Evolutionary conservation across 2,888 invertebrate genomes (phyloP).

Genomic region (Anthophora plumipes): DNA sequence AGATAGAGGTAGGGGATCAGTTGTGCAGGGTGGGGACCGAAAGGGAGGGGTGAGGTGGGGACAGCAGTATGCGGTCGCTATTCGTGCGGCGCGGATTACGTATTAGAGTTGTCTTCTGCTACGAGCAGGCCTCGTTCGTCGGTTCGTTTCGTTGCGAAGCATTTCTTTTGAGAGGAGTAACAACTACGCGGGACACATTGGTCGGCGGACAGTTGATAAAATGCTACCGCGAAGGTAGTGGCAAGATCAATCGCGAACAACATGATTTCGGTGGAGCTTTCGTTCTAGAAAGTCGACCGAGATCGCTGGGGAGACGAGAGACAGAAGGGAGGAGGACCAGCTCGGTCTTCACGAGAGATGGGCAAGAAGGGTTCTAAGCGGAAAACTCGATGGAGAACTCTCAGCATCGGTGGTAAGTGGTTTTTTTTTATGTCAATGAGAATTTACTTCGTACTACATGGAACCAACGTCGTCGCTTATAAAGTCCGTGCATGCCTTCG

Average conservation of each 20-base stretch:
- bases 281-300: slow-evolving; percentile 59
- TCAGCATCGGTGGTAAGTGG: slow-evolving; percentile 86
- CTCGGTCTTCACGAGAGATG: slow-evolving; percentile 82
- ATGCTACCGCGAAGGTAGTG: slow-evolving; percentile 69
- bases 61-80: slow-evolving; percentile 81
- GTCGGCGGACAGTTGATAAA: slow-evolving; percentile 53
- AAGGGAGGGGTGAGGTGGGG: slow-evolving; percentile 69
- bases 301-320: slow-evolving; percentile 60
- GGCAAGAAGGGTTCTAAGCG: slow-evolving; percentile 87
- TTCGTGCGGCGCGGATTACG: slow-evolving; percentile 77
- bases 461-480: not conserved
- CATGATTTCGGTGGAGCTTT: slow-evolving; percentile 59
- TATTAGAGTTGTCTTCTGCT: slow-evolving; percentile 68
- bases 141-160: slow-evolving; percentile 46
- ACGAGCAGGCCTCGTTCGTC: slow-evolving; percentile 48
- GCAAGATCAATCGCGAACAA: slow-evolving; percentile 49
- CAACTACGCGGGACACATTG: slow-evolving; percentile 49
- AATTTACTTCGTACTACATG: not conserved
- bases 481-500: slow-evolving; percentile 8
- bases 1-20: slow-evolving; percentile 39
- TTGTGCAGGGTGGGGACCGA: slow-evolving; percentile 59
- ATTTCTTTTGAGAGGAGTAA: slow-evolving; percentile 38
- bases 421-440: slow-evolving; percentile 21
- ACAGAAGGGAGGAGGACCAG: slow-evolving; percentile 60
- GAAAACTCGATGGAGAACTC: slow-evolving; percentile 88